These are phyloP conservation scores for Chymomyza fuscimana DNA, from an alignment of 2,888 invertebrate genomes.

Conservation along the genomic window DNA sequence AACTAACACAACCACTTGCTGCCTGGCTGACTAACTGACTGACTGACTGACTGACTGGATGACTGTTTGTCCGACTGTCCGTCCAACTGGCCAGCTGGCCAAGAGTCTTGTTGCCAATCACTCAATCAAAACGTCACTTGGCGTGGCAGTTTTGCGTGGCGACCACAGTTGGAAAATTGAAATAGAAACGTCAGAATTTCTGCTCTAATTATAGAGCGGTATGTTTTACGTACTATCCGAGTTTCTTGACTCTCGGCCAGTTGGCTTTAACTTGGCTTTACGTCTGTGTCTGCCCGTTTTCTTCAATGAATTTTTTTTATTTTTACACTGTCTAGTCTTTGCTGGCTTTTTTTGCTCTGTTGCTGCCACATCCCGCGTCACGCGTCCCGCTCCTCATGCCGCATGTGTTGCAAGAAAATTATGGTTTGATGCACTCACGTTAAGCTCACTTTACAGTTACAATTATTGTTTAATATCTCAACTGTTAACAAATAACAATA, in stretches of 20 bases:
- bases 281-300: slow-evolving; percentile 34
- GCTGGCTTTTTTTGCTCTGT: not conserved
- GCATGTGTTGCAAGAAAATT: slow-evolving; percentile 68
- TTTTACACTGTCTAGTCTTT: slow-evolving; percentile 2
- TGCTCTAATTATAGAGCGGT: slow-evolving; percentile 79
- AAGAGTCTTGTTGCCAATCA: slow-evolving; percentile 75
- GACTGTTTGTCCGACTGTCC: not conserved
- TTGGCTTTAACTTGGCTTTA: slow-evolving; percentile 15
- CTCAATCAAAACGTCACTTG: slow-evolving; percentile 79
- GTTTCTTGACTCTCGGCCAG: slow-evolving; percentile 64
- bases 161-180: slow-evolving; percentile 74
- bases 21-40: slow-evolving; percentile 70
- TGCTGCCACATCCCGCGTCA: slow-evolving; percentile 33
- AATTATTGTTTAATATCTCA: slow-evolving; percentile 73
- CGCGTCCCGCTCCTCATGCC: not conserved
- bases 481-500: slow-evolving; percentile 52
- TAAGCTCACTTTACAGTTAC: slow-evolving; percentile 73
- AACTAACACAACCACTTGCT: slow-evolving; percentile 50
- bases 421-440: slow-evolving; percentile 77
- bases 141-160: slow-evolving; percentile 74
- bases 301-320: slow-evolving; percentile 50
- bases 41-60: slow-evolving; percentile 28
- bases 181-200: slow-evolving; percentile 80
- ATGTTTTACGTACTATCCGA: slow-evolving; percentile 69
- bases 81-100: not conserved